Percentiles rank a stretch among this genome's conserved stretches.
Conservation (phyloP, 2,797 vertebrate genomes). For the Austrolebias charrua region DNA sequence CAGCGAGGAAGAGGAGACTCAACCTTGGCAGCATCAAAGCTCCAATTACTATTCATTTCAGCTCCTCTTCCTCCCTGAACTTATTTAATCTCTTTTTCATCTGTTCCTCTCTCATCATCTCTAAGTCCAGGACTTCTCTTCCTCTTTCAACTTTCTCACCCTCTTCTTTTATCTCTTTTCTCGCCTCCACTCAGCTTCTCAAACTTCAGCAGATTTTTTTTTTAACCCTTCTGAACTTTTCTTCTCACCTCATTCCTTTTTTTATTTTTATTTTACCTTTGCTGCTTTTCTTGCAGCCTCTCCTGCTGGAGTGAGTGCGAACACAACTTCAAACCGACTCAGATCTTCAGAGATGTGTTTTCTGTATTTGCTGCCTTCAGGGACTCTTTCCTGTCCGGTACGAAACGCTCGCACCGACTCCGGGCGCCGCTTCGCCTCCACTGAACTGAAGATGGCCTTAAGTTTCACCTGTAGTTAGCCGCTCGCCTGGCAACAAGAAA, state of each 20-base stretch:
- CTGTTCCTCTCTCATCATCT: conserved; percentile 20
- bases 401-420: conserved; percentile 1
- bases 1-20: conserved; percentile 7
- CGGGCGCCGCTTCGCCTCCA: conserved; percentile 2
- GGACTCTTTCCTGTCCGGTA: neutral
- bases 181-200: conserved; percentile 2
- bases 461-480: conserved; percentile 24
- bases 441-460: conserved; percentile 30
- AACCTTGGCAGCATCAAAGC: conserved; percentile 43
- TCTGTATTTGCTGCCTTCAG: no score
- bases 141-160: conserved; percentile 29
- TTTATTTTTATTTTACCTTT: neutral
- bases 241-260: neutral
- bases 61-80: conserved; percentile 32
- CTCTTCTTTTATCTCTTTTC: conserved; percentile 15
- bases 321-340: neutral
- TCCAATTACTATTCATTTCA: conserved; percentile 51
- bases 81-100: conserved; percentile 39
- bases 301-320: neutral
- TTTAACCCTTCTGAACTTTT: neutral
- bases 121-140: conserved; percentile 25
- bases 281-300: neutral
- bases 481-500: conserved; percentile 32
- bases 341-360: conserved; percentile 18
- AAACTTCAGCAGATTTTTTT: no score